phyloP scores from a whole-genome alignment of 2,888 invertebrate genomes.

The Yponomeuta evonymella region DNA sequence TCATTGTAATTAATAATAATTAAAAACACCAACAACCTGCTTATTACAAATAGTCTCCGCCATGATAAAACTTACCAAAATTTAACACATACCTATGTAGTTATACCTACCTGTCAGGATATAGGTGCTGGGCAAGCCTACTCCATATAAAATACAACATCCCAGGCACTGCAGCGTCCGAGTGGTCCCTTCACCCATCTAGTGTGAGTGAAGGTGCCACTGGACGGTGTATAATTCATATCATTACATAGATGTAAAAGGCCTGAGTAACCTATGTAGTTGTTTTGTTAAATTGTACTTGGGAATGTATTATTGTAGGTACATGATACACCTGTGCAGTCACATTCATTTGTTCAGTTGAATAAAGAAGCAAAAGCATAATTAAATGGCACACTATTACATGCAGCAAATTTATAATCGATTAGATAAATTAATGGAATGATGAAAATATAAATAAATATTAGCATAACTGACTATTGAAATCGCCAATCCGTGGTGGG shows the following conservation, averaged over 20 bases:
- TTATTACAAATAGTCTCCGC: neutral
- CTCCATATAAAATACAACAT: no score
- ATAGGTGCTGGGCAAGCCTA: no score
- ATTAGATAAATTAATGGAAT: conserved; percentile 21
- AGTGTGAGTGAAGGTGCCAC: no score
- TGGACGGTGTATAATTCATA: no score
- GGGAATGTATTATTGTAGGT: neutral
- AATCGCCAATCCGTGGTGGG: no score
- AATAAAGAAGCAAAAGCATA: neutral
- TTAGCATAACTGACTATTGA: conserved; percentile 14
- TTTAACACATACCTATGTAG: neutral
- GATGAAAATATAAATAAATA: conserved; percentile 20
- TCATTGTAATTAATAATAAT: neutral
- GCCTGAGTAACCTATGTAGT: neutral
- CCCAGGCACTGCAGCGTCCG: no score
- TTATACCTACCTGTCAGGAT: no score
- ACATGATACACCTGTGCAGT: neutral
- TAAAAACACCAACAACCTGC: neutral
- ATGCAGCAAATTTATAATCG: neutral
- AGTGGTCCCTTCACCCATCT: no score
- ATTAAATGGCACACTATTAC: neutral
- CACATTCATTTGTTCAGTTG: neutral
- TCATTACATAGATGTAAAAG: no score
- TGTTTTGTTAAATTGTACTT: neutral
- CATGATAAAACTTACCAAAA: neutral